Conservation (phyloP, 1,140 invertebrate species). For the Samia ricini region DNA sequence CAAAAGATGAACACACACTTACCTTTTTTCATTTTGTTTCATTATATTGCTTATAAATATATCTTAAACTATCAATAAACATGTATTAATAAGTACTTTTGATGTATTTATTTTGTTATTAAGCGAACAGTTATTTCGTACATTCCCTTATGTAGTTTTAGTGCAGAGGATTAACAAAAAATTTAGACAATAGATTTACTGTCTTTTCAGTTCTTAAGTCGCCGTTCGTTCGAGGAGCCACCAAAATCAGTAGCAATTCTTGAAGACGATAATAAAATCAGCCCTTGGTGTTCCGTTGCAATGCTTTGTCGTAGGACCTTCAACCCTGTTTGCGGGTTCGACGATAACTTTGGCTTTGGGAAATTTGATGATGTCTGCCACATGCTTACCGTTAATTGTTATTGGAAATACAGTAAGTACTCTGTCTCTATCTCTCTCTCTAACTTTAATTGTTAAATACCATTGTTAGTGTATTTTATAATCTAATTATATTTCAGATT, state of each 20-base stretch:
- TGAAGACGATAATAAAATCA: conserved; percentile 21
- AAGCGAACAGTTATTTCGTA: neutral
- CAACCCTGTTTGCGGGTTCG: conserved; percentile 48
- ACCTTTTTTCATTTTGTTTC: conserved; percentile 5
- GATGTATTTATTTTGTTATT: neutral
- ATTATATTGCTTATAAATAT: conserved; percentile 1
- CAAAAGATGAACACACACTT: conserved; percentile 23
- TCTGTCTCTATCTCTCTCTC: neutral
- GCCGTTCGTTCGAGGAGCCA: conserved; percentile 25
- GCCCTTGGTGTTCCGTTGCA: conserved; percentile 48
- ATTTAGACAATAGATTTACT: conserved; percentile 10
- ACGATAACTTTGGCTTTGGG: conserved; percentile 53
- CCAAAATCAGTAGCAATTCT: conserved; percentile 13
- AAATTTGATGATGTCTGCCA: conserved; percentile 59
- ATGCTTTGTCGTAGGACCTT: conserved; percentile 36
- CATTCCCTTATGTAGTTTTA: neutral
- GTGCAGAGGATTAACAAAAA: neutral
- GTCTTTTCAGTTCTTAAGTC: conserved; percentile 41
- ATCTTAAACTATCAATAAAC: neutral
- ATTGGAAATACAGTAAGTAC: conserved; percentile 58
- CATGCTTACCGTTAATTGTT: conserved; percentile 59
- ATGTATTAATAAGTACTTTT: neutral
- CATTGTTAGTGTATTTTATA: conserved; percentile 1
- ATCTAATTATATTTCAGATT: conserved; percentile 42
- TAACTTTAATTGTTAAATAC: neutral